These are phyloP conservation scores for Propithecus perrieri DNA, from an alignment of 2,797 vertebrate species.

Conservation along the genomic window DNA sequence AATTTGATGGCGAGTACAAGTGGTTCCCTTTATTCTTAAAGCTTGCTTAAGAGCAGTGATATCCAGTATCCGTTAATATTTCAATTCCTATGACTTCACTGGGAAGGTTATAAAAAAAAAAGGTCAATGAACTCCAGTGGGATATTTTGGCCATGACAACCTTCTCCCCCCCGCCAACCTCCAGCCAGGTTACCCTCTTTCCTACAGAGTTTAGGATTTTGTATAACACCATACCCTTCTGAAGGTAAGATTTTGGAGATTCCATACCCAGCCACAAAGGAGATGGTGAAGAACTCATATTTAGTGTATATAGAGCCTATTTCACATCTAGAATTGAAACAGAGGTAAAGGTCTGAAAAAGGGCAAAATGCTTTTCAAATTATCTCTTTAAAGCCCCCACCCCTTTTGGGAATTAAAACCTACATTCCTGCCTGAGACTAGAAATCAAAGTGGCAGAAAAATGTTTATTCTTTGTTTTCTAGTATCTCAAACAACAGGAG, in stretches of 20 bases:
- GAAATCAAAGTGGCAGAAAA: neutral
- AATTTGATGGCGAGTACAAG: too few relatives aligned
- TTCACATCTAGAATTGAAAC: neutral
- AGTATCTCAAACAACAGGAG: neutral
- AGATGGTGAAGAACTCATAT: neutral
- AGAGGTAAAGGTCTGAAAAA: neutral
- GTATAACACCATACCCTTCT: neutral
- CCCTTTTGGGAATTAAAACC: neutral
- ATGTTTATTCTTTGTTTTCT: neutral
- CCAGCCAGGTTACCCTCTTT: neutral
- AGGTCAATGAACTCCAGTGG: neutral
- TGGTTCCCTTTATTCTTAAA: neutral
- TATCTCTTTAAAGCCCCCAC: neutral
- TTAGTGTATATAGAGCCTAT: neutral
- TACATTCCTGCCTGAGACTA: neutral
- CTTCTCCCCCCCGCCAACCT: neutral
- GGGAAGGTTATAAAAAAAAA: neutral
- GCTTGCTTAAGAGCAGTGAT: neutral
- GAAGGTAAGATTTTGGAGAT: constrained; percentile 15
- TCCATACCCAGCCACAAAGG: neutral
- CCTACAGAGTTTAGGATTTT: neutral
- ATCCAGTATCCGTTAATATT: neutral
- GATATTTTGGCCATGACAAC: neutral
- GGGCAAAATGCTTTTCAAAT: neutral
- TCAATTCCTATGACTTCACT: neutral